A percentile compares a stretch with the other conserved stretches of the same genome.
These are phyloP conservation scores for Tilapia sparmanii DNA, from an alignment of 2,113 vertebrate species.

Conservation along the genomic window DNA sequence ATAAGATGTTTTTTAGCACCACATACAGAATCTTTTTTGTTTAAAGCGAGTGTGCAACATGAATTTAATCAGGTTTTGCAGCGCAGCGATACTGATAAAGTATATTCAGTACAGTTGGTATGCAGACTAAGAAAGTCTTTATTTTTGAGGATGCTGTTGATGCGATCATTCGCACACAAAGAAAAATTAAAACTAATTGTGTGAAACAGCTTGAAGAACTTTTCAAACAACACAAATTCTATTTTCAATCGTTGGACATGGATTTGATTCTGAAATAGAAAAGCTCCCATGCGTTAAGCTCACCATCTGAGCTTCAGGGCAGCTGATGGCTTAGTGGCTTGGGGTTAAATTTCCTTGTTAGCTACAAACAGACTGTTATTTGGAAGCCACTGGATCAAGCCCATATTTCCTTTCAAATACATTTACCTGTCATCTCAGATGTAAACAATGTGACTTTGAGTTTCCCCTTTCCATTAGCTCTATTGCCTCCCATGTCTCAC, in stretches of 20 bases:
- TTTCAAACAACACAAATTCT: not conserved
- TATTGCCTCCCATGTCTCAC: conserved; percentile 58
- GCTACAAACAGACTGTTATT: conserved; percentile 33
- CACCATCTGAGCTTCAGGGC: not conserved
- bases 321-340: not conserved
- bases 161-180: not conserved
- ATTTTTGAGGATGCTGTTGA: not conserved
- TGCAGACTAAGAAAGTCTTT: not conserved
- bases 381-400: conserved; percentile 31
- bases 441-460: conserved; percentile 71
- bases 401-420: conserved; percentile 63
- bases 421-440: conserved; percentile 68
- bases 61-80: not conserved
- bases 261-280: not conserved
- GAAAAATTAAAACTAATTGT: not conserved
- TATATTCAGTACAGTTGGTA: not conserved
- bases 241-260: not conserved
- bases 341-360: conserved; percentile 29
- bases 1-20: not conserved
- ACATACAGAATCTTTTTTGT: not conserved
- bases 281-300: not conserved
- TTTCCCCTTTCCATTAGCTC: conserved; percentile 63
- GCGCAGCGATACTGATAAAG: not conserved
- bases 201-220: not conserved
- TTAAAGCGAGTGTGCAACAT: not conserved